phyloP scores from a whole-genome alignment of 1,140 invertebrate genomes.

The Spodoptera litura region DNA sequence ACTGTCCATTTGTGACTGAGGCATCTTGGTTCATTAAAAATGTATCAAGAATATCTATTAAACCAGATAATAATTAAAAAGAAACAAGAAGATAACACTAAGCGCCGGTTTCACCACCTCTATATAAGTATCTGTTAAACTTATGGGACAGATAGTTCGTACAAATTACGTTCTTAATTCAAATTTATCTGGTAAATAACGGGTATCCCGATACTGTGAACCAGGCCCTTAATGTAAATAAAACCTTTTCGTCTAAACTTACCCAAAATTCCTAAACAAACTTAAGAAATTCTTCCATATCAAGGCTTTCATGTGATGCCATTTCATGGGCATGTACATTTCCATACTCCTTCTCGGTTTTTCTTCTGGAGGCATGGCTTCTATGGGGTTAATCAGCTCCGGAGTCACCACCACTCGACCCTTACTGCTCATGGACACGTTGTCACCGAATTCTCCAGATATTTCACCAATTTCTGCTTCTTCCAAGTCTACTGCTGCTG shows the following conservation, averaged over 20 bases:
- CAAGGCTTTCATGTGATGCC: constrained; percentile 92
- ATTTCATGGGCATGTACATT: constrained; percentile 89
- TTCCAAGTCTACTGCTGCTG: constrained; percentile 87
- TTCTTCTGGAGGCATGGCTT: constrained; percentile 88
- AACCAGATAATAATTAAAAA: too few relatives aligned
- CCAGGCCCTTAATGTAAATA: too few relatives aligned
- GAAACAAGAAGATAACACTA: too few relatives aligned
- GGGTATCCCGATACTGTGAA: too few relatives aligned
- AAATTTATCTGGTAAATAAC: too few relatives aligned
- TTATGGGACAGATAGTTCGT: too few relatives aligned
- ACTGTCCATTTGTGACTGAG: too few relatives aligned
- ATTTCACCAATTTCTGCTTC: constrained; percentile 91
- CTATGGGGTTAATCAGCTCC: constrained; percentile 74
- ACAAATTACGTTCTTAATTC: too few relatives aligned
- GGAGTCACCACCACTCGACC: constrained; percentile 87
- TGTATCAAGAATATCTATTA: too few relatives aligned
- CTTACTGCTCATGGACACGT: constrained; percentile 91
- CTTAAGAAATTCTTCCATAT: constrained; percentile 97
- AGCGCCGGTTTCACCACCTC: too few relatives aligned
- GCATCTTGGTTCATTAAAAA: too few relatives aligned
- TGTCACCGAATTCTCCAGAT: constrained; percentile 94
- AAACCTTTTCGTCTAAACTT: constrained; percentile 68
- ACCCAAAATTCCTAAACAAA: constrained; percentile 97
- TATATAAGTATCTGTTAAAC: too few relatives aligned
- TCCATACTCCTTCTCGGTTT: constrained; percentile 85